These are phyloP conservation scores for Paracanthobrama guichenoti DNA, from an alignment of 2,113 vertebrate species.

Conservation along the genomic window DNA sequence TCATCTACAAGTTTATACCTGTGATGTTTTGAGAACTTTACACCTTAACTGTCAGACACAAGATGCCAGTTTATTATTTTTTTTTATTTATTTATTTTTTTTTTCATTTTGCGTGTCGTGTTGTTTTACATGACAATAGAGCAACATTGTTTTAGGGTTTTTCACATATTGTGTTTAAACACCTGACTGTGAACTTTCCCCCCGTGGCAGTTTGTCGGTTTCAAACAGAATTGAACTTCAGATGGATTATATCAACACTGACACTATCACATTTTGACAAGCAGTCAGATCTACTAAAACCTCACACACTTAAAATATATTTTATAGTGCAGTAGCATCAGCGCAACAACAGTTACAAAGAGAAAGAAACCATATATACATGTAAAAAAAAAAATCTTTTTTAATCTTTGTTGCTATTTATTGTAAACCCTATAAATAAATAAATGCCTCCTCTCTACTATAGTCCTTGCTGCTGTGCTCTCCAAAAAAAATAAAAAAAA, in stretches of 20 bases:
- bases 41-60: background rate
- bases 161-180: background rate
- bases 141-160: conserved; percentile 11
- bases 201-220: conserved; percentile 24
- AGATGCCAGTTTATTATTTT: background rate
- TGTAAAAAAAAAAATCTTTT: background rate
- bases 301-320: conserved; percentile 13
- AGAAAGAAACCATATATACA: background rate
- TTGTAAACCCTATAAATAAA: background rate
- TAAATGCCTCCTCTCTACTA: background rate
- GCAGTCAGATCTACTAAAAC: conserved; percentile 5
- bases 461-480: no score
- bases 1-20: background rate
- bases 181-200: conserved; percentile 26
- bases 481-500: background rate
- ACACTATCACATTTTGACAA: conserved; percentile 20
- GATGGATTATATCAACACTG: conserved; percentile 27
- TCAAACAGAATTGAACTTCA: conserved; percentile 19
- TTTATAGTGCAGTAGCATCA: background rate
- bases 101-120: background rate
- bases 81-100: background rate
- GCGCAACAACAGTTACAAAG: background rate
- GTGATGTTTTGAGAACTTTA: background rate
- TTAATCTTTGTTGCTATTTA: background rate
- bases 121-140: background rate